A percentile compares a stretch with the other conserved stretches of the same genome.
These are phyloP conservation scores for Glareola pratincola DNA, from an alignment of 2,113 vertebrate species.

Conservation along the genomic window DNA sequence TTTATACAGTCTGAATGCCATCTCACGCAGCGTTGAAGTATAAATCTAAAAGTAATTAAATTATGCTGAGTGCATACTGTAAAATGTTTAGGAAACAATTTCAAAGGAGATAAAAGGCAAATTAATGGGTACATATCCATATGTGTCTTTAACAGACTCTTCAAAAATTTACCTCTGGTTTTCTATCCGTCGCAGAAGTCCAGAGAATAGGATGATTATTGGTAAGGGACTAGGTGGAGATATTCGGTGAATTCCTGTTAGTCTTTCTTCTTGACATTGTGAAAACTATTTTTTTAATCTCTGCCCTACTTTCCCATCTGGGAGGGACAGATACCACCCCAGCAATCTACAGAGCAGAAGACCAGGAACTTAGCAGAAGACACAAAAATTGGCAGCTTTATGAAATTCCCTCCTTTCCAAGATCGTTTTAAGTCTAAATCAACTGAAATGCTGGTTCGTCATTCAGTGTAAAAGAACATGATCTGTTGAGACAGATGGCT, in stretches of 20 bases:
- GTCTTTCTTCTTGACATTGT: conserved; percentile 1
- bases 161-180: not conserved
- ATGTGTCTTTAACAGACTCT: not conserved
- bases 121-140: not conserved
- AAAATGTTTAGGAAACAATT: not conserved
- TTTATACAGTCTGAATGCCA: not conserved
- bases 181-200: not conserved
- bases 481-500: conserved; percentile 63
- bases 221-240: not conserved
- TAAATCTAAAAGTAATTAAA: not conserved
- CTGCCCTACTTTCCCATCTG: conserved; percentile 32
- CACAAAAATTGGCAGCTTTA: conserved; percentile 47
- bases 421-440: conserved; percentile 29
- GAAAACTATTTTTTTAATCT: not conserved
- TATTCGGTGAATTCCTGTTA: not conserved
- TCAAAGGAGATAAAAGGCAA: conserved; percentile 20
- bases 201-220: not conserved
- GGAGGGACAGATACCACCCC: conserved; percentile 6
- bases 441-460: not conserved
- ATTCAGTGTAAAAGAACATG: conserved; percentile 56
- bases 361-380: conserved; percentile 22
- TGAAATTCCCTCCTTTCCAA: conserved; percentile 48
- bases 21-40: accelerated
- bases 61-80: not conserved
- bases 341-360: conserved; percentile 15